Evolutionary conservation across 1,140 invertebrate genomes (phyloP).

Genomic region (Microvelia longipes): DNA sequence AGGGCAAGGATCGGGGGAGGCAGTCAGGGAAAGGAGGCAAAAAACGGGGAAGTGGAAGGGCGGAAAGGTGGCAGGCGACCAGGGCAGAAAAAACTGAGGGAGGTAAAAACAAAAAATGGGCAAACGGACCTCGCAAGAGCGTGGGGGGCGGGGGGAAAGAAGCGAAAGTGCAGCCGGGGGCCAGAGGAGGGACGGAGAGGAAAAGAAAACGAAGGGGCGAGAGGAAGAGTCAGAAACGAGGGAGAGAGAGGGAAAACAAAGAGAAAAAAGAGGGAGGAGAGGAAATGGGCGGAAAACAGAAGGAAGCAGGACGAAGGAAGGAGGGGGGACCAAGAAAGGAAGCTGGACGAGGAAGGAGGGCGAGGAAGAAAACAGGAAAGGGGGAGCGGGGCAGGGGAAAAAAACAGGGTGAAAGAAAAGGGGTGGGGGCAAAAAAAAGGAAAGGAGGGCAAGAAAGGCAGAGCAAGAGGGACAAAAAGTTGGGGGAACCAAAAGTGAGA

Average conservation of each 20-base stretch:
- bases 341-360: neutral
- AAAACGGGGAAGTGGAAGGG: neutral
- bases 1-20: too few species aligned
- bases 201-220: neutral
- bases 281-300: neutral
- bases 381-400: neutral
- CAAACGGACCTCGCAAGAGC: too few species aligned
- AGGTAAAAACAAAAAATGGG: too few species aligned
- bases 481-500: too few species aligned
- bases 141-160: neutral
- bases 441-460: too few species aligned
- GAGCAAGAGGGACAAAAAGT: too few species aligned
- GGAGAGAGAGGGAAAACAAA: neutral
- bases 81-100: too few species aligned
- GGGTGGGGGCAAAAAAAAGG: neutral
- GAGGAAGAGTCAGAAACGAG: neutral
- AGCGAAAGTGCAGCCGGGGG: neutral
- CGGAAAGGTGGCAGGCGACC: neutral
- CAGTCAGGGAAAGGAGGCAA: neutral
- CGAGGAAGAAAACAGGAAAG: neutral
- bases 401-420: neutral
- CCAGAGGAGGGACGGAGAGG: neutral
- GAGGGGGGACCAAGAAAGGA: neutral
- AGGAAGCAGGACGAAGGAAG: neutral
- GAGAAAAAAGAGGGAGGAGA: neutral